Base-by-base conservation (phyloP, 1,140 invertebrate species). In the Diorhabda carinulata region DNA sequence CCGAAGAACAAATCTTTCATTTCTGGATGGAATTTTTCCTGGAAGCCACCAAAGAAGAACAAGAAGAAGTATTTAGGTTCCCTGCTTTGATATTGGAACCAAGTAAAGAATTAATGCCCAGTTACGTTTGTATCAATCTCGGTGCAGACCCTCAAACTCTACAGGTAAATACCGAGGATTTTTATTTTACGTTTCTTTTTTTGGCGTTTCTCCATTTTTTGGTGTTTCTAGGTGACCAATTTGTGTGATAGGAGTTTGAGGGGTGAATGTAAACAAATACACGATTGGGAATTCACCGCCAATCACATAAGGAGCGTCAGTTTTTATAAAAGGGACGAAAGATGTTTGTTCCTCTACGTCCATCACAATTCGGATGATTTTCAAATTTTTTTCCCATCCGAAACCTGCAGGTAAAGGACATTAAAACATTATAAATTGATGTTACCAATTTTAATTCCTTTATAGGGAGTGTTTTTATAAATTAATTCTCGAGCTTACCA, bases 21-120 rank as follows among this genome's bases (percentile, higher is more conserved):
- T 99, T 99, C 83, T 99, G 97, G 97, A 96, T 98, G 87, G 98
- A 99, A 76, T 99, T 97, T 84, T 99, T 99, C 81, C 87, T 95
- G 4, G 97, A 98, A 83, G 96, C 96, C 3, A 96, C 91, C 10
- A 92, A 92, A 78, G 84, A 85, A 41, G 88, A 90, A 75, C 87
- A 90, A 71, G 88, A 89, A 61, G 90, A 69, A 57, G 57, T 10
- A 40, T 96, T 97, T 70, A 83, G 94, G 74, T 97, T 97, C 88
- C 95, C 95, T 59, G 93, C 94, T 52, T 83, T 98, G 40, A 90
- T 99, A 74, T 83, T 97, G 66, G 98, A 99, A 83, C 94, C 95
- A 41, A 94, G 90, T 59, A 96, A 97, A 83, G 90, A 94, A 43
- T 92, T 90, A 73, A 93, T 98, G 90, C 96, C 97, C 3, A 97